phyloP scores from a whole-genome alignment of 2,113 vertebrate genomes.

The Archocentrus centrarchus region DNA sequence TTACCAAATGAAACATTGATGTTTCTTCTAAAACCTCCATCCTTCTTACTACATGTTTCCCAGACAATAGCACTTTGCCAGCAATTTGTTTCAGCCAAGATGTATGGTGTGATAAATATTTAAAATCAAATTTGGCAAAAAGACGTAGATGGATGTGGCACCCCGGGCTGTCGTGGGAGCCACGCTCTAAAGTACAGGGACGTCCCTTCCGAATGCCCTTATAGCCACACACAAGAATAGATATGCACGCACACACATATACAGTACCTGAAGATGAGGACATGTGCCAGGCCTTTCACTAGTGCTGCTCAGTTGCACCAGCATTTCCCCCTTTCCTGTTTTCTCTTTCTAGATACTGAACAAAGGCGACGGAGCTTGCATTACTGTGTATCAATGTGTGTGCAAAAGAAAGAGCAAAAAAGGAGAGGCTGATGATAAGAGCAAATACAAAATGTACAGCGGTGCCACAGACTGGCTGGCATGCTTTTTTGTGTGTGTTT shows the following conservation, averaged over 20 bases:
- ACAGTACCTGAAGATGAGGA: constrained; percentile 19
- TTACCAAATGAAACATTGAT: constrained; percentile 99
- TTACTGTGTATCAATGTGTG: not conserved
- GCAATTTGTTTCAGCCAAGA: constrained; percentile 98
- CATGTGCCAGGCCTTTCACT: not conserved
- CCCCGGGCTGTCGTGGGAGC: constrained; percentile 85
- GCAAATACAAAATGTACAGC: no score
- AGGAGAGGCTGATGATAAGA: no score
- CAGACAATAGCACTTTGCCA: constrained; percentile 98
- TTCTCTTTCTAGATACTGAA: constrained; percentile 52
- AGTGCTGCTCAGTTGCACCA: not conserved
- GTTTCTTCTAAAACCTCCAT: constrained; percentile 94
- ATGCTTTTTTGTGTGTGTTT: not conserved
- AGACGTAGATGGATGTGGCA: constrained; percentile 97
- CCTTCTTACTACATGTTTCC: constrained; percentile 92
- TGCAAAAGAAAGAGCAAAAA: no score
- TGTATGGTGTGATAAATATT: constrained; percentile 99
- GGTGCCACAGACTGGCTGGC: no score
- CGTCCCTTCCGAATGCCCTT: constrained; percentile 48
- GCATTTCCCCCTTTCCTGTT: not conserved
- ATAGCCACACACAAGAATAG: constrained; percentile 2
- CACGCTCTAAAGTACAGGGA: constrained; percentile 58
- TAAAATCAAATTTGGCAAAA: constrained; percentile 99
- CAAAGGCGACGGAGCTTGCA: constrained; percentile 62
- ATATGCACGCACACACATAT: constrained; percentile 11